phyloP scores from a whole-genome alignment of 2,113 vertebrate genomes.

The Corvus moneduloides region DNA sequence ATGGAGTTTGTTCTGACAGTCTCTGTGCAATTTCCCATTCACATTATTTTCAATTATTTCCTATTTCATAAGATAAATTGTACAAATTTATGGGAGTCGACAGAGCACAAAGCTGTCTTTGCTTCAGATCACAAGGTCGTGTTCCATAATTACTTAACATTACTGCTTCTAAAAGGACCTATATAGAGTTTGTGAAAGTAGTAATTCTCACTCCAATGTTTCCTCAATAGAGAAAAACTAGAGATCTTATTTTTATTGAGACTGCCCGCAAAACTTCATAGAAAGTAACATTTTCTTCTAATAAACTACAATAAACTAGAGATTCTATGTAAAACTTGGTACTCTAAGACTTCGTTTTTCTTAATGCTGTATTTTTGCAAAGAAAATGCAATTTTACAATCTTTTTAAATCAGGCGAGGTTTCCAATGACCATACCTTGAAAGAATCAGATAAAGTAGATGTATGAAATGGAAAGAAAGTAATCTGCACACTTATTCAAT shows the following conservation, averaged over 20 bases:
- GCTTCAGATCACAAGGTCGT: background rate
- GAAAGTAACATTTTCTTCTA: background rate
- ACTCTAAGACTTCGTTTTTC: background rate
- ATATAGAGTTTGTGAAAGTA: background rate
- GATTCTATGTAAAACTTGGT: background rate
- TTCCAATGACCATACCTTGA: background rate
- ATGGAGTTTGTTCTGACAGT: background rate
- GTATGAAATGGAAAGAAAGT: background rate
- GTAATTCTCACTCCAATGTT: background rate
- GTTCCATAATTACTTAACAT: background rate
- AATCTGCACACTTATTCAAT: background rate
- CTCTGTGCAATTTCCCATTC: background rate
- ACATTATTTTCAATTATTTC: background rate
- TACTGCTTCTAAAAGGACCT: background rate
- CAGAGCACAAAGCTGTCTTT: background rate
- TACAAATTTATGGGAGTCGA: background rate
- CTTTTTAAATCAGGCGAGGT: background rate
- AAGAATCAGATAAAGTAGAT: background rate
- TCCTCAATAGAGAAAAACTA: background rate
- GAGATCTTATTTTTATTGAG: background rate
- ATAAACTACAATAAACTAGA: background rate
- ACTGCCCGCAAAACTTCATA: background rate
- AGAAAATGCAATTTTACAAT: background rate
- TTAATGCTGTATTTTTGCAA: background rate
- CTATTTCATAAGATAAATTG: background rate